Evolutionary conservation across 2,888 invertebrate species (phyloP), one percentile per base, ranked within the genome.

Genomic region (Dorcus parallelipipedus): DNA sequence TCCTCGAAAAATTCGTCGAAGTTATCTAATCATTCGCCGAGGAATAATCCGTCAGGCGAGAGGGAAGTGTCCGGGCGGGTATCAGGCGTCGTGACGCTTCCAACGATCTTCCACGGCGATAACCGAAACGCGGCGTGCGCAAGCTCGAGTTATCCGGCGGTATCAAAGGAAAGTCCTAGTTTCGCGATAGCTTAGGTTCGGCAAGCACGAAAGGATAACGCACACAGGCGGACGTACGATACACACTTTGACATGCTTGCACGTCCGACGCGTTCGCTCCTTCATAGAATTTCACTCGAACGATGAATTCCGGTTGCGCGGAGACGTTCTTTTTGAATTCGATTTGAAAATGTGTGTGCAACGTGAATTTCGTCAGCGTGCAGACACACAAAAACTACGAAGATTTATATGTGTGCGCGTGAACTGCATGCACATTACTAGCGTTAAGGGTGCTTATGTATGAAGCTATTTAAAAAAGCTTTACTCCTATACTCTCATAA

Each of bases 91-190:
- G 54, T 53, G 59, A 60, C 60, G 63, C 56, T 53, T 53, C n/a
- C 47, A 53, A 58, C 63, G 63, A 63, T 56, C 26, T 38, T 14
- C n/a, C 26, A 40, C 63, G 63, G 56, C 58, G 49, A 49, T 50
- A 53, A 52, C 48, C 61, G 62, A 61, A 33, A 38, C 54, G 38
- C 39, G 53, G 43, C 52, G 58, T 58, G 65, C 67, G 67, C 67
- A 67, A 64, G 53, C 63, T 65, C 66, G 59, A 48, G 52, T 49
- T 54, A 56, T 50, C 54, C 61, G 53, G 43, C 57, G 56, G 58
- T 62, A 64, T 59, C 63, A 64, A 53, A 39, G 49, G 53, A 56
- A 59, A 61, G 58, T 64, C 59, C 62, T 60, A 61, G 66, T 64
- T 60, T 59, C 58, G 59, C 51, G 49, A 49, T 33, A 49, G 49